phyloP scores from a whole-genome alignment of 53 echinoderm and acorn worm species.

The Crossaster papposus region DNA sequence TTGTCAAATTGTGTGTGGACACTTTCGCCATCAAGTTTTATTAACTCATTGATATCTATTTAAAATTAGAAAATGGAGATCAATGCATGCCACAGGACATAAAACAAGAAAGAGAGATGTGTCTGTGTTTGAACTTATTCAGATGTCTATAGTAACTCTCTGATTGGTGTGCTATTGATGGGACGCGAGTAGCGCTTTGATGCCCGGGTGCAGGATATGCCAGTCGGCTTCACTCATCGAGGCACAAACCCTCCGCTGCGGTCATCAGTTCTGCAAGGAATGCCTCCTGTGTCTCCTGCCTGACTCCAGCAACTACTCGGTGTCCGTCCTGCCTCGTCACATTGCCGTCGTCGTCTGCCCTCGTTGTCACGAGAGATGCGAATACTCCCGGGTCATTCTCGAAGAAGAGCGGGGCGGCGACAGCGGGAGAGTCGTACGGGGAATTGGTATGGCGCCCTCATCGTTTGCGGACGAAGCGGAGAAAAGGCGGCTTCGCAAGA shows the following conservation, averaged over 20 bases:
- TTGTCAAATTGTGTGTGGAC: no score
- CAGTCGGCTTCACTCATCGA: not conserved
- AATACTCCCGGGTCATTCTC: conserved; percentile 3
- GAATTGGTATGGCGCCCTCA: conserved; percentile 11
- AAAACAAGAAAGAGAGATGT: not conserved
- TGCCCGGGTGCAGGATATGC: conserved; percentile 35
- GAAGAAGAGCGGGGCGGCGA: not conserved
- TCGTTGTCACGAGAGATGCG: conserved; percentile 13
- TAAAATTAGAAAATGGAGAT: not conserved
- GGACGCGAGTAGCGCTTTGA: not conserved
- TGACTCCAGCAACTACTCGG: not conserved
- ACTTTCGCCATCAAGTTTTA: no score
- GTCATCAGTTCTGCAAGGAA: conserved; percentile 38
- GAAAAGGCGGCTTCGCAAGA: conserved; percentile 28
- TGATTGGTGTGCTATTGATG: not conserved
- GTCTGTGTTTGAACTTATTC: not conserved
- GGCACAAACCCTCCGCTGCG: conserved; percentile 16
- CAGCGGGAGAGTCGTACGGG: not conserved
- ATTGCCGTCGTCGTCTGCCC: conserved; percentile 37
- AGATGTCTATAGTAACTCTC: not conserved
- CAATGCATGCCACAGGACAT: not conserved
- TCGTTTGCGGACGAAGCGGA: conserved; percentile 6
- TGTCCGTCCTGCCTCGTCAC: conserved; percentile 25
- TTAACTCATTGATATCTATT: not conserved
- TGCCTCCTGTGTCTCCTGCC: conserved; percentile 43